Conservation (phyloP, 2,113 vertebrate genomes). For the Girardinichthys multiradiatus region DNA sequence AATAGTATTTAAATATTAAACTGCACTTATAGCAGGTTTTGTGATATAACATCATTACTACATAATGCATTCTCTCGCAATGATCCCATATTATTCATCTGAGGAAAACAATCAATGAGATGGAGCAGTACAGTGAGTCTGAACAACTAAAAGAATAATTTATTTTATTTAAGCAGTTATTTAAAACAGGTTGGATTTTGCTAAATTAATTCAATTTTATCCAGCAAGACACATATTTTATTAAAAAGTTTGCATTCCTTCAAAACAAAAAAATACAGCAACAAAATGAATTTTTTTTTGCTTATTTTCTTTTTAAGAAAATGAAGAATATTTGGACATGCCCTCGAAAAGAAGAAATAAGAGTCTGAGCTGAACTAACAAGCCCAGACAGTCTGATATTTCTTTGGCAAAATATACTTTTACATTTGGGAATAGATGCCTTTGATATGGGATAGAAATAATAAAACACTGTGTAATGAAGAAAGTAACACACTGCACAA, state of each 20-base stretch:
- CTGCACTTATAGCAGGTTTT: too few species aligned
- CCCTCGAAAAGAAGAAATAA: not conserved
- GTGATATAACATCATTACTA: too few species aligned
- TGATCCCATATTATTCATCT: too few species aligned
- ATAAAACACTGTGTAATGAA: conserved; percentile 48
- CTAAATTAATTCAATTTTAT: not conserved
- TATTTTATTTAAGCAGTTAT: too few species aligned
- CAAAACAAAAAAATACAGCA: not conserved
- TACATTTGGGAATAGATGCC: conserved; percentile 12
- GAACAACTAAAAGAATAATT: too few species aligned
- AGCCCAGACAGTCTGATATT: not conserved
- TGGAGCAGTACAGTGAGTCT: too few species aligned
- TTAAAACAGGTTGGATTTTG: too few species aligned
- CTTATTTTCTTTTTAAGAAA: not conserved
- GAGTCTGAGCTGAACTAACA: not conserved
- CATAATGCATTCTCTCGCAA: too few species aligned
- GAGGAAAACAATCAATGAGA: too few species aligned
- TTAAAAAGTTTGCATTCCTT: not conserved
- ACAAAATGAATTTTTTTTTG: not conserved
- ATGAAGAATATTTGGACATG: not conserved
- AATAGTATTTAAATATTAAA: too few species aligned
- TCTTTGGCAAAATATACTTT: not conserved
- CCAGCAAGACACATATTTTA: not conserved
- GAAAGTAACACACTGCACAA: conserved; percentile 7
- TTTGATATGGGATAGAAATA: conserved; percentile 38